Evolutionary conservation across 2,888 invertebrate species (phyloP).

Genomic region (Volucella zonaria): DNA sequence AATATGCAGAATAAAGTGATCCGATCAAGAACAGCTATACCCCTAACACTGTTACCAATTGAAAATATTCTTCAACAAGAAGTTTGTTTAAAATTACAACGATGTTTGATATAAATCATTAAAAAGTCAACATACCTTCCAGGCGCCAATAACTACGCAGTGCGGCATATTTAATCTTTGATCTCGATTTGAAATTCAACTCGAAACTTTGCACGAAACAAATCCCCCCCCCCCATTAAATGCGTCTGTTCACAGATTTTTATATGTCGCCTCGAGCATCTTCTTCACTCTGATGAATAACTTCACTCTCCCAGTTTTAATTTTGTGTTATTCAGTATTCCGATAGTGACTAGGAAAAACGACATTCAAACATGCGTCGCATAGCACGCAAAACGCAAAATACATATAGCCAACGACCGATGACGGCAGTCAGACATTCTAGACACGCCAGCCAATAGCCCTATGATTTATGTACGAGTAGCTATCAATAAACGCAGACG

Average conservation of each 20-base stretch:
- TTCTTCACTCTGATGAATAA: neutral
- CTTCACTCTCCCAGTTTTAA: neutral
- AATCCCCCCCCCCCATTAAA: constrained; percentile 11
- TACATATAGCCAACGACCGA: neutral
- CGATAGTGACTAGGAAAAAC: constrained; percentile 16
- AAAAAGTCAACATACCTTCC: neutral
- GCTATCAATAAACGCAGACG: constrained; percentile 27
- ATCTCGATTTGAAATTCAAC: constrained; percentile 48
- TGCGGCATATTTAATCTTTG: neutral
- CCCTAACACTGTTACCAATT: too few relatives aligned
- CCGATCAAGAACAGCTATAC: too few relatives aligned
- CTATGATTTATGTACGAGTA: constrained; percentile 38
- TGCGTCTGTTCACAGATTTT: neutral
- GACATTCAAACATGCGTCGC: constrained; percentile 41
- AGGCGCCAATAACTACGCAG: constrained; percentile 24
- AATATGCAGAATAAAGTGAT: too few relatives aligned
- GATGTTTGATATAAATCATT: constrained; percentile 1
- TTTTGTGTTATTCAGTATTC: constrained; percentile 26
- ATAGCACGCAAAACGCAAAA: constrained; percentile 42
- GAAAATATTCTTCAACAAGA: too few relatives aligned
- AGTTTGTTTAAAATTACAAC: too few relatives aligned
- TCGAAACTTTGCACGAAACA: constrained; percentile 10
- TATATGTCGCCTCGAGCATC: constrained; percentile 5
- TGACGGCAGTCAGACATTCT: neutral
- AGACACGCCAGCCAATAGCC: constrained; percentile 18